Base-by-base conservation (phyloP, 2,797 vertebrate genomes). In the Anas bahamensis region DNA sequence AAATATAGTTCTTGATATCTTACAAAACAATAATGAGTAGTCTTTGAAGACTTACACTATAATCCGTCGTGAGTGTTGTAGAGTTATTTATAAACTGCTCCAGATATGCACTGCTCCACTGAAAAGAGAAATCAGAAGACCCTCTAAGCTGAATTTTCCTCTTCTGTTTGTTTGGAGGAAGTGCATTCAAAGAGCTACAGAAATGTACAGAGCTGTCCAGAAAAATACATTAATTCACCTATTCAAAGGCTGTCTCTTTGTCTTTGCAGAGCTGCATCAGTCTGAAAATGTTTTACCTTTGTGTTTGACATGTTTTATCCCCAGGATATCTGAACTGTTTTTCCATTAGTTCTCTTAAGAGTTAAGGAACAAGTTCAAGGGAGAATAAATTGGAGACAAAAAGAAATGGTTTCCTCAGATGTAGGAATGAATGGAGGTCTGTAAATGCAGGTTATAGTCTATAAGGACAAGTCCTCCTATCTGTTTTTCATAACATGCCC, bases 71-170 rank as follows among this genome's bases (percentile, higher is more conserved):
- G 6, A 89, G 53, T 31, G 17, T 68, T 83, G 42, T 56, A 84
- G 66, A 61, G 88, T 95, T 96, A 95, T 97, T 96, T 95, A 91
- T 94, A 85, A 93, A 90, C 53, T 88, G 56, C 65, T 91, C 75
- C 64, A 94, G 91, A 87, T 86, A 86, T 2, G 21, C 56, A 28
- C 16, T 55, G 60, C 44, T 94, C 65, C 69, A 83, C 57, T 85
- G 80, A 88, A 91, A 83, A 79, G 41, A 81, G 46, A 92, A 85
- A 87, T 83, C 39, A 19, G 35, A 41, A 95, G 85, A 93, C 57
- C 88, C 63, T 93, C 86, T 73, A 65, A 87, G 87, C 50, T 84
- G 90, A 94, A 89, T 94, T 91, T 76, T 46, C 92, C 42, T 90
- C 59, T 90, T 83, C 53, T 81, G 19, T 93, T 90, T 93, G 74